These are phyloP conservation scores for Sebastes hubbsi DNA, from an alignment of 2,797 vertebrate species.

Conservation along the genomic window DNA sequence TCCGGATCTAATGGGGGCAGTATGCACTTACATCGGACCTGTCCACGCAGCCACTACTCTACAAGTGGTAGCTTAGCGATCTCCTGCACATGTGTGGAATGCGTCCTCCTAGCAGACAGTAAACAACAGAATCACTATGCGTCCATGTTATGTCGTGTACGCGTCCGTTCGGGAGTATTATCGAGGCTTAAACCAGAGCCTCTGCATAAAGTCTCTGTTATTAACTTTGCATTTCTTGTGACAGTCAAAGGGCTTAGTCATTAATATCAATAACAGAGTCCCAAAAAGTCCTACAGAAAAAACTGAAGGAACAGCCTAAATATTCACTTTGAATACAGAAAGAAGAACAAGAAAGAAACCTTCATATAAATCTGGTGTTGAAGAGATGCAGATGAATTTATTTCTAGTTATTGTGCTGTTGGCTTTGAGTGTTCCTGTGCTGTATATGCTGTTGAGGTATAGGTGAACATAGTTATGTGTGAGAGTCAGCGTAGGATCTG, in stretches of 20 bases:
- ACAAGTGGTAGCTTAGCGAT: no score
- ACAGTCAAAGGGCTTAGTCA: neutral
- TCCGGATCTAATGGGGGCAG: no score
- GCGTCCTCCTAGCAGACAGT: no score
- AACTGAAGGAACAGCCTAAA: neutral
- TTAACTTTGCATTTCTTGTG: neutral
- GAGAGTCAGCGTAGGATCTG: neutral
- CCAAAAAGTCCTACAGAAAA: neutral
- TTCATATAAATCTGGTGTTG: neutral
- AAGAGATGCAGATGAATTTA: no score
- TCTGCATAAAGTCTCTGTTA: neutral
- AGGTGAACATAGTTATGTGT: neutral
- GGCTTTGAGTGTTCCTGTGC: neutral
- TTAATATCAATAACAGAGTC: neutral
- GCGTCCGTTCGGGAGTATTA: no score
- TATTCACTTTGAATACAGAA: neutral
- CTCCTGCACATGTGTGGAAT: no score
- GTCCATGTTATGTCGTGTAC: no score
- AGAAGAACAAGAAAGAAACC: neutral
- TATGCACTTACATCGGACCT: no score
- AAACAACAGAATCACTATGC: no score
- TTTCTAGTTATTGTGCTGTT: neutral
- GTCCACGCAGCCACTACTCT: no score
- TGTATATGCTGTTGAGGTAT: neutral
- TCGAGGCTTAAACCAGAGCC: neutral